phyloP scores from a whole-genome alignment of 1,140 invertebrate species.

The Gonatopus flavifemur region DNA sequence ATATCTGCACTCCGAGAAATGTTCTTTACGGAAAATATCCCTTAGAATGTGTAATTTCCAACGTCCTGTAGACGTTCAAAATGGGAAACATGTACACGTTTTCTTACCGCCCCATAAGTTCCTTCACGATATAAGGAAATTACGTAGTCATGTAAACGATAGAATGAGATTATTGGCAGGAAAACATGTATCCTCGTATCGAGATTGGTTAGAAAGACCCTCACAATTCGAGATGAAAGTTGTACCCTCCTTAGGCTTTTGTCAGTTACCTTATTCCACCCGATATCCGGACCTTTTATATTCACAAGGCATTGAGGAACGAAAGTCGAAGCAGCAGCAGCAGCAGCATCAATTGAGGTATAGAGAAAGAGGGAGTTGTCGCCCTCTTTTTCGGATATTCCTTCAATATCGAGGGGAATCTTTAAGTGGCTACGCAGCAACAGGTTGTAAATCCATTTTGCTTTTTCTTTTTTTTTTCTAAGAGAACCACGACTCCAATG shows the following conservation, averaged over 20 bases:
- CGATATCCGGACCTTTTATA: slow-evolving; percentile 52
- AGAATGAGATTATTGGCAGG: too few species aligned
- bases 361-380: slow-evolving; percentile 24
- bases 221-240: not conserved
- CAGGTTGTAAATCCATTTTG: slow-evolving; percentile 62
- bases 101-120: too few species aligned
- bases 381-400: slow-evolving; percentile 53
- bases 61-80: too few species aligned
- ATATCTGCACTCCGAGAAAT: too few species aligned
- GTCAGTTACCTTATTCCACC: slow-evolving; percentile 35
- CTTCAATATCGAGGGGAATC: slow-evolving; percentile 61
- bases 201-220: not conserved
- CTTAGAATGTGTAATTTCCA: too few species aligned
- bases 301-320: slow-evolving; percentile 48
- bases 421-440: slow-evolving; percentile 57
- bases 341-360: not conserved
- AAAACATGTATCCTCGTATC: too few species aligned
- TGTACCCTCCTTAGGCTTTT: not conserved
- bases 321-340: slow-evolving; percentile 13
- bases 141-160: too few species aligned
- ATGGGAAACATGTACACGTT: too few species aligned
- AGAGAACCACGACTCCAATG: slow-evolving; percentile 44
- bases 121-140: too few species aligned
- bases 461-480: too few species aligned
- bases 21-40: too few species aligned